Base-by-base conservation (phyloP, 2,888 invertebrate genomes). In the Hybos culiciformis region DNA sequence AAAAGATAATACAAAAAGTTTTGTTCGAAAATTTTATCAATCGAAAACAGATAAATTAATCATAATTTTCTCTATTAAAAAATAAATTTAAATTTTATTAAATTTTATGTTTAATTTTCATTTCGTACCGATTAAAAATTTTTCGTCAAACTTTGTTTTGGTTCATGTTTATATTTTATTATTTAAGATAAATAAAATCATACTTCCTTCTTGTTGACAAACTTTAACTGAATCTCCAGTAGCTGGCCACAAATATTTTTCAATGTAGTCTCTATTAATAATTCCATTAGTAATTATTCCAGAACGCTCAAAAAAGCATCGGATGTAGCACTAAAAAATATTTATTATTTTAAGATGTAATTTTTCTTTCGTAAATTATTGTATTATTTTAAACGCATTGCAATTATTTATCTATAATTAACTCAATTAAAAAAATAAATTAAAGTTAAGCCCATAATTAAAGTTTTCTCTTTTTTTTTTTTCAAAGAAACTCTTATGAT, bases 301-400 rank as follows among this genome's bases (percentile, higher is more conserved):
- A 0, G 66, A 56, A 17, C 64, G 71, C 51, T 71, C 70, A 41
- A 70, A 63, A 5, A 72, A 62, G 44, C 77, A 77, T 4, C 71
- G 67, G 7, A 76, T 54, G 50, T 64, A 76, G 48, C 77, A 77
- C 76, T 62, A 32, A 66, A 51, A 26, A n/a, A 32, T 36, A 21
- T 20, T 18, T 18, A 37, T 41, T 41, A 32, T 23, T 3, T 32
- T 15, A 24, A 34, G 42, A 26, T 19, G 18, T 21, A 19, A 12
- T 34, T 2, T 14, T n/a, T 31, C 15, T 14, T 31, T 14, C 7
- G 11, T 6, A 24, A 24, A 6, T 24, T 24, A 8, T 24, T 24
- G 24, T 24, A 8, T 24, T 8, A 24, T 24, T 11, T 24, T 24
- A 8, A 11, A 11, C 24, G 11, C 24, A 24, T 11, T 24, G 24